Evolutionary conservation across 2,888 invertebrate species (phyloP).

Genomic region (Agrochola circellaris): DNA sequence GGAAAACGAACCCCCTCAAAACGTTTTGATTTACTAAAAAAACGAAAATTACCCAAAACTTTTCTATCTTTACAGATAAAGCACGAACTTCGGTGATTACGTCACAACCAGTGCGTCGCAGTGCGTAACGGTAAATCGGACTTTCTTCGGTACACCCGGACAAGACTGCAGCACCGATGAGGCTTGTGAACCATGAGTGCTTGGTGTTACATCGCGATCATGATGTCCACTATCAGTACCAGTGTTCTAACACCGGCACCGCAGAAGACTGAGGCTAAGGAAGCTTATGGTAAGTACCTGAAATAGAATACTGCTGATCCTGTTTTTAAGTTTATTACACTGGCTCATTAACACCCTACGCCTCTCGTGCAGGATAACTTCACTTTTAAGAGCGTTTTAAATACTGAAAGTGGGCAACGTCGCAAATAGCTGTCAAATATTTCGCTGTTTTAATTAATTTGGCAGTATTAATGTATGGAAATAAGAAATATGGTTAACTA

Average conservation of each 20-base stretch:
- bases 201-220: conserved; percentile 88
- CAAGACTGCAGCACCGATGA: conserved; percentile 81
- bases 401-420: too few relatives aligned
- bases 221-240: conserved; percentile 86
- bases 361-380: too few relatives aligned
- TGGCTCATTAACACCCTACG: too few relatives aligned
- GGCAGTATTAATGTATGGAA: too few relatives aligned
- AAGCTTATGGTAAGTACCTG: conserved; percentile 79
- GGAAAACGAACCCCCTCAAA: neutral
- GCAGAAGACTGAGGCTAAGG: conserved; percentile 85
- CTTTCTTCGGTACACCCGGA: conserved; percentile 66
- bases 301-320: too few relatives aligned
- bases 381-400: too few relatives aligned
- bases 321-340: too few relatives aligned
- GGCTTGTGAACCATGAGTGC: conserved; percentile 86
- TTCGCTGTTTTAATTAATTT: too few relatives aligned
- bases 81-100: conserved; percentile 26
- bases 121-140: conserved; percentile 34
- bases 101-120: conserved; percentile 9
- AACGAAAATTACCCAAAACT: conserved; percentile 1
- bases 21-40: neutral
- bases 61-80: conserved; percentile 58
- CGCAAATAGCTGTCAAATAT: too few relatives aligned
- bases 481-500: too few relatives aligned
- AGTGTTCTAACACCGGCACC: conserved; percentile 85